A percentile compares a stretch with the other conserved stretches of the same genome.
Conservation (phyloP, 2,113 vertebrate species). For the Puffinus mauretanicus region DNA sequence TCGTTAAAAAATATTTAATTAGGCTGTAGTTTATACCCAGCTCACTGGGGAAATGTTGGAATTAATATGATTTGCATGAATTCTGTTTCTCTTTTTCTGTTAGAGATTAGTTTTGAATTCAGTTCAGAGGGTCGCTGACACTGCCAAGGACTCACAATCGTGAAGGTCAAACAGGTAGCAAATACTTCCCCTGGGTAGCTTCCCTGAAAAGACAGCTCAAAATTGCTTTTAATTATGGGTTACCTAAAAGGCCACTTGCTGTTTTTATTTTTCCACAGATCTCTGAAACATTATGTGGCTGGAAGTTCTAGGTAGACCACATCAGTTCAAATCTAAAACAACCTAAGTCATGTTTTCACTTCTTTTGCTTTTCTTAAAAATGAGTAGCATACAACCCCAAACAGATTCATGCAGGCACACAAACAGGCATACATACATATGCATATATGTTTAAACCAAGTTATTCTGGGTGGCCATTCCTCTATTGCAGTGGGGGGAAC, state of each 20-base stretch:
- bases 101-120: slow-evolving; percentile 91
- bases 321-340: slow-evolving; percentile 50
- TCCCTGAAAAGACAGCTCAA: slow-evolving; percentile 83
- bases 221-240: slow-evolving; percentile 89
- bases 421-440: background rate
- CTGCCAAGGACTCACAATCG: slow-evolving; percentile 88
- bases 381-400: background rate
- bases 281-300: slow-evolving; percentile 60
- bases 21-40: slow-evolving; percentile 92
- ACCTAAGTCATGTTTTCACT: background rate
- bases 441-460: background rate
- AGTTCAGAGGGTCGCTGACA: slow-evolving; percentile 88
- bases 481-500: background rate
- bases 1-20: slow-evolving; percentile 99
- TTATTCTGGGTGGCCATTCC: background rate
- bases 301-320: slow-evolving; percentile 64
- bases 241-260: slow-evolving; percentile 83
- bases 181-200: slow-evolving; percentile 80
- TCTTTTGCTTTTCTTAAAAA: slow-evolving; percentile 14
- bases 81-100: slow-evolving; percentile 88
- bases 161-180: slow-evolving; percentile 89
- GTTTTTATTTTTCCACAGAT: slow-evolving; percentile 77
- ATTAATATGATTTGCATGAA: slow-evolving; percentile 95
- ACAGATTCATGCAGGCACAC: background rate
- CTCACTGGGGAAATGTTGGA: slow-evolving; percentile 90